Evolutionary conservation across 2,113 vertebrate species (phyloP).

Genomic region (Reinhardtius hippoglossoides): DNA sequence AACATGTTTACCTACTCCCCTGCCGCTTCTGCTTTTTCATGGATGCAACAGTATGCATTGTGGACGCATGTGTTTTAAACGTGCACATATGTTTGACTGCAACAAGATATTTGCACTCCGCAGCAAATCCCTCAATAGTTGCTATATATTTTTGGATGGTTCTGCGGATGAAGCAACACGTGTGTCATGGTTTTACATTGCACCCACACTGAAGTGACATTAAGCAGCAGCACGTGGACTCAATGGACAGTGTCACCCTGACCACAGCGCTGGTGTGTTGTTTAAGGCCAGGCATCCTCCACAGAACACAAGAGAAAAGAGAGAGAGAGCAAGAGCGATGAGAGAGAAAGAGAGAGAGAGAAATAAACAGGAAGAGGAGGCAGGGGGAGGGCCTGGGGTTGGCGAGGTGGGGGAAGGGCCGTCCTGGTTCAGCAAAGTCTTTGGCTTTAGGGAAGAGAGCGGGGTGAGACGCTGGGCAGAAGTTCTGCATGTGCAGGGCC

Average conservation of each 20-base stretch:
- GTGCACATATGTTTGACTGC: constrained; percentile 16
- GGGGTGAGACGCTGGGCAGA: constrained; percentile 16
- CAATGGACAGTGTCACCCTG: constrained; percentile 57
- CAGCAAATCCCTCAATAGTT: constrained; percentile 22
- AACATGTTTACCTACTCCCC: constrained; percentile 78
- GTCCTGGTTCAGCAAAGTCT: constrained; percentile 60
- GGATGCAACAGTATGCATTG: constrained; percentile 5
- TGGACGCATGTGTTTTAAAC: constrained; percentile 6
- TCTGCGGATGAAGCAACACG: not conserved
- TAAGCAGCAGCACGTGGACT: not conserved
- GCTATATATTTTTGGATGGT: constrained; percentile 1
- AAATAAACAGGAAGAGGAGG: constrained; percentile 82
- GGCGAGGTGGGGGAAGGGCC: constrained; percentile 57
- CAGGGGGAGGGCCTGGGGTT: constrained; percentile 50
- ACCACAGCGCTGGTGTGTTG: constrained; percentile 38
- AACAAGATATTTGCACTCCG: constrained; percentile 19
- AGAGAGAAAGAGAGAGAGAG: constrained; percentile 79
- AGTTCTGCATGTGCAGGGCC: constrained; percentile 51
- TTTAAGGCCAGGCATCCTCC: constrained; percentile 52
- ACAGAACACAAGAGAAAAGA: constrained; percentile 52
- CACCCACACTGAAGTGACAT: constrained; percentile 4
- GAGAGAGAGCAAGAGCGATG: constrained; percentile 78
- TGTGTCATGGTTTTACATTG: not conserved
- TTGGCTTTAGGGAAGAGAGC: constrained; percentile 16
- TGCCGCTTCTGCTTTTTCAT: constrained; percentile 78